Conservation (phyloP, 2,113 vertebrate genomes). For the Hepsetus odoe region DNA sequence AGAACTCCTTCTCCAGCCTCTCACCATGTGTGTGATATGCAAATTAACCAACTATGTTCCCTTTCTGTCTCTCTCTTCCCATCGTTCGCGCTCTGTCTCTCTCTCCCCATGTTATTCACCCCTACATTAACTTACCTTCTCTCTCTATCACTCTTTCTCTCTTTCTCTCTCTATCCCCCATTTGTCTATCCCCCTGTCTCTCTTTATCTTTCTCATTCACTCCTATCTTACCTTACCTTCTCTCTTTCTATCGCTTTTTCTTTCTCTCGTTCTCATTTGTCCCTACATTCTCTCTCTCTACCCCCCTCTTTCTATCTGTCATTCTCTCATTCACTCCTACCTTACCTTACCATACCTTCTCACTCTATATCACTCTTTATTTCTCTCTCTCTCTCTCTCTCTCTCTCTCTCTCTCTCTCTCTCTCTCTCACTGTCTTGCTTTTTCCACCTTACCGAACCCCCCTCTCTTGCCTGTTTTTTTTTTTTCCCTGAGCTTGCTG, state of each 20-base stretch:
- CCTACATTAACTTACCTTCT: constrained; percentile 1
- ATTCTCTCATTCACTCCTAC: not conserved
- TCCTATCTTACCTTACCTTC: constrained; percentile 2
- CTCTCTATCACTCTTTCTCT: not conserved
- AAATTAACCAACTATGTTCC: constrained; percentile 66
- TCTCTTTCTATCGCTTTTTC: constrained; percentile 15
- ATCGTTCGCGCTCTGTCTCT: not conserved
- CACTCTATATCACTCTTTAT: not conserved
- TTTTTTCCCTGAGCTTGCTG: constrained; percentile 60
- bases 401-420: not conserved
- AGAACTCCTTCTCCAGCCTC: constrained; percentile 72
- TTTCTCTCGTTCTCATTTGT: constrained; percentile 23
- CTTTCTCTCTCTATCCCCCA: not conserved
- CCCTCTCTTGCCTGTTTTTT: constrained; percentile 14
- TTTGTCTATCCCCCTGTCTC: not conserved
- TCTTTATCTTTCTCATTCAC: not conserved
- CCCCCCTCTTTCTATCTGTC: not conserved
- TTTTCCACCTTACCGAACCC: not conserved
- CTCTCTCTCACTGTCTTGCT: constrained; percentile 3
- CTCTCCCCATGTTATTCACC: constrained; percentile 11
- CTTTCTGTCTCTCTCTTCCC: constrained; percentile 21
- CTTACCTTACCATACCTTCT: not conserved
- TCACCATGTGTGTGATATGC: constrained; percentile 78
- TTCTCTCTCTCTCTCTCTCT: constrained; percentile 26
- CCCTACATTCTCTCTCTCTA: not conserved